Evolutionary conservation across 2,888 invertebrate genomes (phyloP).

Genomic region (Drosophila longiperda): DNA sequence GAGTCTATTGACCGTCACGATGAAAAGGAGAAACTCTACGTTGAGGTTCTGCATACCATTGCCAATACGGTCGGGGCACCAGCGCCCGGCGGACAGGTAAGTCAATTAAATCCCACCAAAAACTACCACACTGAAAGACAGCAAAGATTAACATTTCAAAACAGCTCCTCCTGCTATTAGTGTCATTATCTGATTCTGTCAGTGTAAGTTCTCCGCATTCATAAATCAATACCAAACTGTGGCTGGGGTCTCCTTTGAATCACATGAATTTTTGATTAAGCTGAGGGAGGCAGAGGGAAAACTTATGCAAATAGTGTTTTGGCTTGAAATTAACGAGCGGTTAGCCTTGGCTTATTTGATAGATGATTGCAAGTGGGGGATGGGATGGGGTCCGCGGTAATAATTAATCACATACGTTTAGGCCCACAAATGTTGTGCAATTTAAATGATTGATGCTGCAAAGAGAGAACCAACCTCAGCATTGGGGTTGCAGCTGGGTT

Average conservation of each 20-base stretch:
- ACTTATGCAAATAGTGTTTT: conserved; percentile 73
- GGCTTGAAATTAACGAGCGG: conserved; percentile 53
- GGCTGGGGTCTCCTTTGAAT: conserved; percentile 8
- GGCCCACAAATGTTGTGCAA: conserved; percentile 60
- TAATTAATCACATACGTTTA: conserved; percentile 64
- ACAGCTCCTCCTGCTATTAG: not conserved
- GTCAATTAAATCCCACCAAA: conserved; percentile 10
- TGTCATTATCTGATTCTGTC: not conserved
- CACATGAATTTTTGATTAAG: conserved; percentile 70
- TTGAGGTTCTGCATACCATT: conserved; percentile 97
- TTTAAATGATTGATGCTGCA: conserved; percentile 76
- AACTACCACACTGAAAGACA: not conserved
- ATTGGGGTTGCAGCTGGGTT: conserved; percentile 15
- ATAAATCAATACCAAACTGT: conserved; percentile 57
- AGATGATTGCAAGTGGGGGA: conserved; percentile 56
- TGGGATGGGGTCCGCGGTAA: not conserved
- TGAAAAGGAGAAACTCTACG: conserved; percentile 90
- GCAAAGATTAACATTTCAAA: not conserved
- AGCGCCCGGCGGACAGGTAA: conserved; percentile 89
- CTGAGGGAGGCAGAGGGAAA: not conserved
- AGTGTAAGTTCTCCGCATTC: not conserved
- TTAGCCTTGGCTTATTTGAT: conserved; percentile 40
- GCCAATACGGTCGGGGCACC: conserved; percentile 95
- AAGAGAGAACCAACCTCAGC: conserved; percentile 5
- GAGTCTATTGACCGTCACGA: conserved; percentile 84